Conservation (phyloP, 2,888 invertebrate genomes). For the Leucania comma region DNA sequence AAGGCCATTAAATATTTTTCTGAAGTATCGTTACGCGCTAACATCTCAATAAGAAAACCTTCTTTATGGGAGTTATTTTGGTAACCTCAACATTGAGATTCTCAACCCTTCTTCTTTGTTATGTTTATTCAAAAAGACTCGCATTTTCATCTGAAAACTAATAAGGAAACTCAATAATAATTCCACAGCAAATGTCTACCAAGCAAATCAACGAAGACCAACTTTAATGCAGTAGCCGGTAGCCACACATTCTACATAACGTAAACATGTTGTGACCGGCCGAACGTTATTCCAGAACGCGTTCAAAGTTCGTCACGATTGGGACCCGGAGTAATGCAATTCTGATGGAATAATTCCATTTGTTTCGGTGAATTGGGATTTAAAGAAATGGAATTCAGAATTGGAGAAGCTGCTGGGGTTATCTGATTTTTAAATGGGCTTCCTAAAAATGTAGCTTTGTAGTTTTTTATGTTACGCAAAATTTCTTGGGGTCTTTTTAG, state of each 20-base stretch:
- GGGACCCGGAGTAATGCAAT: conserved; percentile 35
- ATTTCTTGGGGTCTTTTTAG: too few species aligned
- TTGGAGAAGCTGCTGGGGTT: conserved; percentile 12
- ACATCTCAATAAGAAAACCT: too few species aligned
- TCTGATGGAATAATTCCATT: conserved; percentile 50
- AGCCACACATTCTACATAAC: conserved; percentile 33
- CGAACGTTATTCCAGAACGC: conserved; percentile 47
- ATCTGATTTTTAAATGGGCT: background rate
- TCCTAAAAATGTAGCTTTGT: background rate
- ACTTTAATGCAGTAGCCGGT: conserved; percentile 59
- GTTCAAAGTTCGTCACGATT: conserved; percentile 58
- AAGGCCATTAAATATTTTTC: too few species aligned
- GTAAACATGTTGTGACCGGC: conserved; percentile 62
- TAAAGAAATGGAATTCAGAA: conserved; percentile 37
- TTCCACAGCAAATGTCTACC: conserved; percentile 20
- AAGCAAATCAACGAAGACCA: conserved; percentile 44
- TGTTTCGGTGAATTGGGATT: conserved; percentile 32
- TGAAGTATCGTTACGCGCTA: too few species aligned
- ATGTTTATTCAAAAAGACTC: background rate
- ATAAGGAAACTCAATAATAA: conserved; percentile 15
- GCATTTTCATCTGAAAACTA: conserved; percentile 10
- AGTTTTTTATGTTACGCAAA: too few species aligned
- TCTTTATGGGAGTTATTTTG: too few species aligned
- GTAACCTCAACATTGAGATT: too few species aligned
- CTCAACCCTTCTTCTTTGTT: too few species aligned